These are phyloP conservation scores for Protosalanx chinensis DNA, from an alignment of 2,797 vertebrate species.

Conservation along the genomic window DNA sequence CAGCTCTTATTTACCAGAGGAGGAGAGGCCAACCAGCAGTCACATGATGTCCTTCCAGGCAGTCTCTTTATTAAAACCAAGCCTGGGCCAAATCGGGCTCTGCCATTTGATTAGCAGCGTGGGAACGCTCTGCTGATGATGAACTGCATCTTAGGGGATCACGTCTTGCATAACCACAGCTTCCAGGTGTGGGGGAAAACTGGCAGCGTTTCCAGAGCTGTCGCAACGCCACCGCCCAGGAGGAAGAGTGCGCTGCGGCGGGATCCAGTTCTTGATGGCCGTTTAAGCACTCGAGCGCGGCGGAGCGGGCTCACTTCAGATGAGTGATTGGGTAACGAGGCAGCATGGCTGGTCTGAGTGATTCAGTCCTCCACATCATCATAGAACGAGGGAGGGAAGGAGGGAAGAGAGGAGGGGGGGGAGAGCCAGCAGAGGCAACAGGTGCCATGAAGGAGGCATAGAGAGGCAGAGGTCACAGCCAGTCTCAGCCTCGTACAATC, in stretches of 20 bases:
- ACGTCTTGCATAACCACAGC: neutral
- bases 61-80: no score
- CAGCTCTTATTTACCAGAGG: neutral
- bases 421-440: no score
- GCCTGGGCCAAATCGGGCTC: no score
- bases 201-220: neutral
- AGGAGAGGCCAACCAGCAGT: no score
- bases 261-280: slow-evolving; percentile 2
- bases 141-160: neutral
- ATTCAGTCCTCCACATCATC: neutral
- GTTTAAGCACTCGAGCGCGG: slow-evolving; percentile 8
- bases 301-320: neutral
- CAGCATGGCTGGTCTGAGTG: neutral
- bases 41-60: no score
- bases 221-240: neutral
- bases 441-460: no score
- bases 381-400: neutral
- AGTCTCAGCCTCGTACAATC: no score
- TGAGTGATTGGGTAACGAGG: slow-evolving; percentile 11
- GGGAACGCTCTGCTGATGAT: neutral
- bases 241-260: neutral
- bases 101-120: no score
- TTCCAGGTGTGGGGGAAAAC: neutral
- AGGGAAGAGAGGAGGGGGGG: no score
- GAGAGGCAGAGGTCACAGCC: no score